Evolutionary conservation across 2,113 vertebrate genomes (phyloP), one percentile per base, ranked within the genome.

Genomic region (Oreochromis spilurus): DNA sequence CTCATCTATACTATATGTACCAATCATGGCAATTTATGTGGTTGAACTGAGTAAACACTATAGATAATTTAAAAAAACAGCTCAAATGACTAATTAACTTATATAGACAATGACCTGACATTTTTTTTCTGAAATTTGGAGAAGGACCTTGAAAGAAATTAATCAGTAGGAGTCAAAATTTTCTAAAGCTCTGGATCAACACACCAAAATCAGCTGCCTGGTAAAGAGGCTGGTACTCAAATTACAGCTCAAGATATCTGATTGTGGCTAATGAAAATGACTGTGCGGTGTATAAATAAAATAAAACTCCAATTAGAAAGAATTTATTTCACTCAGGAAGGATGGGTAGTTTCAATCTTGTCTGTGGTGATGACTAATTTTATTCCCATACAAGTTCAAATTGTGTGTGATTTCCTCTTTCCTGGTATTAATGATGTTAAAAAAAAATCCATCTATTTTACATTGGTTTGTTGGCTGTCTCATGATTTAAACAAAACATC

Each of bases 261-360:
- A 43, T 31, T 24, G 24, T 50, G 43, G 60, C 55, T 62, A 88
- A 86, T 88, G 79, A 82, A 86, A 88, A 83, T 83, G 24, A 79
- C 79, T 53, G 65, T 72, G 67, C 16, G 36, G 53, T 14, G 29
- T 36, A 24, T 21, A 65, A 58, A 81, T 81, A 31, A 86, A 84
- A 57, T 45, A 82, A 85, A 90, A 57, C 62, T 79, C 58, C 38
- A 83, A 81, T 87, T 81, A 90, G 81, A 75, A 36, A 60, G 85
- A 67, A 93, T 90, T 88, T 89, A 54, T 60, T 34, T 60, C 38
- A 57, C 65, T 40, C 6, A 19, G 34, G 48, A 21, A 58, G 36
- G 9, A 24, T 70, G 53, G 31, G 2, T 45, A 14, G 85, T 58
- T 87, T 84, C 12, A 75, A 48, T 54, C 87, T 75, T 80, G 67